Evolutionary conservation across 2,888 invertebrate genomes (phyloP), one percentile per base, ranked within the genome.

Genomic region (Synanthedon andrenaeformis): DNA sequence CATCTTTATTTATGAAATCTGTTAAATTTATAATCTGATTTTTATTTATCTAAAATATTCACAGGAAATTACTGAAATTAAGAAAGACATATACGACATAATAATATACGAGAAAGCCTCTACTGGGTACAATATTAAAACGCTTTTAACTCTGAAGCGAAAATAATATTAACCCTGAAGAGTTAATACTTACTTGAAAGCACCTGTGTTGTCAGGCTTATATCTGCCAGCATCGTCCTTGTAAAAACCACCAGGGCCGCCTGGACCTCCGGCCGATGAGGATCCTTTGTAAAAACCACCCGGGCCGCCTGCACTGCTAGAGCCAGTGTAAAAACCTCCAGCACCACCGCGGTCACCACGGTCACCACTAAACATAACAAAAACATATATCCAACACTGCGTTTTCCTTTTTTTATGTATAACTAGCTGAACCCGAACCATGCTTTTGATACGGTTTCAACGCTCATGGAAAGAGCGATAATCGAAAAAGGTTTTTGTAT

Each of bases 281-380:
- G 62, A 63, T 12, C 68, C 68, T 10, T 58, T 58, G 62, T 69
- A 69, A 53, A 60, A 53, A 41, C 63, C 63, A 19, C 63, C 66
- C 45, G 62, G 57, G n/a, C 62, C 66, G 12, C 61, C 61, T 3
- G 59, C 58, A 17, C 53, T 63, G 49, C 72, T 63, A 3, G 70
- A 69, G n/a, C 77, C 76, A 0, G 65, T 55, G 70, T 83, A 82
- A 67, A 74, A 79, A 8, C 84, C 84, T 10, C 82, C 81, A 13
- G 74, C 74, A 49, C 61, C 69, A n/a, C 82, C 82, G 14, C 80
- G 75, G 68, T 81, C 81, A 6, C 82, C 82, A 41, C 82, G 77
- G 59, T 82, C 82, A 53, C 82, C 82, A 55, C 82, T 82, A 13
- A 13, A 14, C 14, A 45, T 13, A 45, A 45, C 5, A 45, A 45